Conservation (phyloP, 2,888 invertebrate genomes). For the Melinaea menophilus region DNA sequence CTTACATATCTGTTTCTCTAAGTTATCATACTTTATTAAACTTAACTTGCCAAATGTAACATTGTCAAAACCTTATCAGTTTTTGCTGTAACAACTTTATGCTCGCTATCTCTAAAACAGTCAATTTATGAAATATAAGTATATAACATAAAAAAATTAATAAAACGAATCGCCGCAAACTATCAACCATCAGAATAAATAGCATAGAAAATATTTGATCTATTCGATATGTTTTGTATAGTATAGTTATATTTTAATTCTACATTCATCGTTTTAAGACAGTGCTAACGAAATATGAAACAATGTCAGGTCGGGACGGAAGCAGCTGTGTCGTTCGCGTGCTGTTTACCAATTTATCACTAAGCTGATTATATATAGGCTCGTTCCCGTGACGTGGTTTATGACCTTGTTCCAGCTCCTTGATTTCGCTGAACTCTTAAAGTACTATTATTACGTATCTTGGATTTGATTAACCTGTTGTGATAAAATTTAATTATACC, state of each 20-base stretch:
- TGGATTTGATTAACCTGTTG: not conserved
- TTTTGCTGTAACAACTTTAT: too few relatives aligned
- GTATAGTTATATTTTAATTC: not conserved
- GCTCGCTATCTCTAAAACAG: too few relatives aligned
- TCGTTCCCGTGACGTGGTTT: conserved; percentile 70
- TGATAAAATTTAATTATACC: not conserved
- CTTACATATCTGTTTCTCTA: too few relatives aligned
- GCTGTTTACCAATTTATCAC: conserved; percentile 78
- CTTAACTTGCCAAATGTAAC: too few relatives aligned
- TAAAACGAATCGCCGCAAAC: too few relatives aligned
- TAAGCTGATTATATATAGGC: conserved; percentile 77
- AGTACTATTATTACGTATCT: not conserved
- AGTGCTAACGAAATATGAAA: conserved; percentile 33
- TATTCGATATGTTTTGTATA: too few relatives aligned
- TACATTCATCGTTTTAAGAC: not conserved
- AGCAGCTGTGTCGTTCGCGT: conserved; percentile 75
- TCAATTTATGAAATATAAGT: too few relatives aligned
- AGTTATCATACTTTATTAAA: too few relatives aligned
- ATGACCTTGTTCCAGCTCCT: conserved; percentile 70
- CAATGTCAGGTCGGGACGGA: conserved; percentile 45
- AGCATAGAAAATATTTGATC: too few relatives aligned
- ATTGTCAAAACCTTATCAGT: too few relatives aligned
- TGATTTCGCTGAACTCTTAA: conserved; percentile 54
- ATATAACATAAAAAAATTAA: too few relatives aligned
- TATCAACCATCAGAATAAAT: too few relatives aligned